Evolutionary conservation across 2,113 vertebrate species (phyloP).

Genomic region (Hepsetus odoe): DNA sequence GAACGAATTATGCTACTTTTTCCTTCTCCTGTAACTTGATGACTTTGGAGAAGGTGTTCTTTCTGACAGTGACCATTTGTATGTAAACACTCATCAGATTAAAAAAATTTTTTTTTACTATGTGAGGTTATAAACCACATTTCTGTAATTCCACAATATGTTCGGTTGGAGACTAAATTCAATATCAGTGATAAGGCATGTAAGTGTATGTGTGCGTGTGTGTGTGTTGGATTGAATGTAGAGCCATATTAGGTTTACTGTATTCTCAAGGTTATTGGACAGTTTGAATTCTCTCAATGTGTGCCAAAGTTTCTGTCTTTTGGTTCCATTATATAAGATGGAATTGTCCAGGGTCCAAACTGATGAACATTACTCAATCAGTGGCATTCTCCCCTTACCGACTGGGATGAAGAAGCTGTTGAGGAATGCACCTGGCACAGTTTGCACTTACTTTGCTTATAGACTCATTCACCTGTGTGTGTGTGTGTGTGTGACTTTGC

Average conservation of each 20-base stretch:
- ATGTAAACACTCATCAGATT: too few relatives aligned
- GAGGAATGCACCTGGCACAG: conserved; percentile 40
- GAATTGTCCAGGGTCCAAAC: conserved; percentile 22
- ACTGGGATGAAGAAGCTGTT: background rate
- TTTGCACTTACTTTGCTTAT: conserved; percentile 52
- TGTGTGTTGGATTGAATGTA: background rate
- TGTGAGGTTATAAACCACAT: too few relatives aligned
- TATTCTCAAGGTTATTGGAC: conserved; percentile 35
- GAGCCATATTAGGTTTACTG: background rate
- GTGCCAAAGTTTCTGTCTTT: conserved; percentile 40
- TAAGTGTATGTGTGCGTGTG: background rate
- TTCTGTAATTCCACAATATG: too few relatives aligned
- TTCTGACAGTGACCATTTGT: too few relatives aligned
- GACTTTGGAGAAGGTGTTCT: too few relatives aligned
- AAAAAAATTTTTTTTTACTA: too few relatives aligned
- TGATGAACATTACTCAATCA: conserved; percentile 23
- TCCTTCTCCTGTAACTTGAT: too few relatives aligned
- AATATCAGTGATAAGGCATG: background rate
- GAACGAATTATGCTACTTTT: too few relatives aligned
- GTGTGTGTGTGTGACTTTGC: conserved; percentile 53
- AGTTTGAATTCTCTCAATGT: background rate
- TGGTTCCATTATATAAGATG: conserved; percentile 36
- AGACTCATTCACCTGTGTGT: conserved; percentile 48
- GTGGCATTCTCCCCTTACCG: too few relatives aligned
- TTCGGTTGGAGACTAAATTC: too few relatives aligned